A percentile compares a stretch with the other conserved stretches of the same genome.
These are phyloP conservation scores for Drosophila parabipectinata DNA, from an alignment of 1,140 invertebrate species.

Conservation along the genomic window DNA sequence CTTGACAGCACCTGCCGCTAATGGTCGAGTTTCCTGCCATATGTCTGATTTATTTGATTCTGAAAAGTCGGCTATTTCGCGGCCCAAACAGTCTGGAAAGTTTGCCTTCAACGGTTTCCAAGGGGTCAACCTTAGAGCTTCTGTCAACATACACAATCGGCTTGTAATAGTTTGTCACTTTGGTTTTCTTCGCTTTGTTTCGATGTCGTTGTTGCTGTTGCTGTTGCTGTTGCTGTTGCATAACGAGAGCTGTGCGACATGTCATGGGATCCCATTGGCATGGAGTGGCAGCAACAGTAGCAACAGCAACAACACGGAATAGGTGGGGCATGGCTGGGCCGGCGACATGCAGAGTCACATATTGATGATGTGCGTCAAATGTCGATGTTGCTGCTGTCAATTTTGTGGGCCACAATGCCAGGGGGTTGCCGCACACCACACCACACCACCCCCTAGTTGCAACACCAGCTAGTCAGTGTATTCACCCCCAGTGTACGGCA, in stretches of 20 bases:
- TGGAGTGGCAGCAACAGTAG: conserved; percentile 30
- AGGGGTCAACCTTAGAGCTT: conserved; percentile 30
- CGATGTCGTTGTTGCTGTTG: conserved; percentile 1
- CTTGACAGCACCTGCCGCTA: conserved; percentile 52
- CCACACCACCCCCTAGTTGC: not conserved
- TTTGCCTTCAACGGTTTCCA: not conserved
- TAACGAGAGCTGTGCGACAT: conserved; percentile 73
- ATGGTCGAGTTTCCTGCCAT: conserved; percentile 37
- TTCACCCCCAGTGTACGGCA: conserved; percentile 30
- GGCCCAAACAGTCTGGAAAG: conserved; percentile 1
- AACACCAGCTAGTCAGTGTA: conserved; percentile 7
- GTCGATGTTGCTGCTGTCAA: conserved; percentile 63
- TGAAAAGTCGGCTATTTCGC: conserved; percentile 13
- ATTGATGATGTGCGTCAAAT: conserved; percentile 78
- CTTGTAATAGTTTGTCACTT: conserved; percentile 64
- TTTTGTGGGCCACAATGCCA: conserved; percentile 59
- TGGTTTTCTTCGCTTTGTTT: conserved; percentile 28
- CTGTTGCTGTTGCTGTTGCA: conserved; percentile 29
- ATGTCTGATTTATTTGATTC: conserved; percentile 59
- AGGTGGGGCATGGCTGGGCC: not conserved
- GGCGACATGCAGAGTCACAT: conserved; percentile 51
- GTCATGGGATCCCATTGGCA: conserved; percentile 44
- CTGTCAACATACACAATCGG: conserved; percentile 56
- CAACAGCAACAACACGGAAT: conserved; percentile 17
- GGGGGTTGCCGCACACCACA: not conserved